Evolutionary conservation across 30 jellyfish, hydroid and myxozoan genomes (phyloP), one percentile per base, ranked within the genome.

Genomic region (Aurelia aurita): DNA sequence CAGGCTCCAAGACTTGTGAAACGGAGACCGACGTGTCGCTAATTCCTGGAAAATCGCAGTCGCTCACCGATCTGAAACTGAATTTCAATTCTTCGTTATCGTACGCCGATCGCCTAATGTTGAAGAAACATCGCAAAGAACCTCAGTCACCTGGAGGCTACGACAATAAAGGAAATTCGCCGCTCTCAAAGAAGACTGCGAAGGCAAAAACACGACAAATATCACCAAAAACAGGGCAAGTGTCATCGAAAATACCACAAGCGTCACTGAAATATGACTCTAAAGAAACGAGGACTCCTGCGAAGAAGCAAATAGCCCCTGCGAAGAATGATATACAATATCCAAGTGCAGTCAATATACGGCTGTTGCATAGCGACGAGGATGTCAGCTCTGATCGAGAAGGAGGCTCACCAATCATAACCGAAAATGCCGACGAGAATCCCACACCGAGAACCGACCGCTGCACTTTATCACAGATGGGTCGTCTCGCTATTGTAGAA

Each of bases 101-200:
- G 20, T 88, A 88, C 77, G 92, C 92, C 53, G 96, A 88, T 58
- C 87, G 89, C 80, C 91, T 88, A 64, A 49, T 71, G 79, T 72
- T 88, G 92, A 88, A 88, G 46, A 88, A 88, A 49, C 89, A 88
- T 53, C 77, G 85, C 15, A 78, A 88, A 59, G 86, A 79, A 47
- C 90, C 96, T 19, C 72, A 72, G 29, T 29, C 90, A 3, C 61
- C 80, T 4, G 69, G 14, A 45, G 76, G 86, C 53, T 53, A 75
- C 70, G 53, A 31, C 65, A 69, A 67, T 21, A 60, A 79, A 7
- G 61, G 75, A n/a, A 67, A 51, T 35, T 29, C 62, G 58, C 57
- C 44, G 53, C 14, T 45, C 16, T 18, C 64, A 20, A 57, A 34
- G 32, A 20, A 39, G 53, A 79, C 20, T 2, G 69, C 44, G 23